Percentiles rank a stretch among this genome's conserved stretches.
phyloP scores from a whole-genome alignment of 35 echinoderm and acorn worm genomes.

The Amphiura filiformis region DNA sequence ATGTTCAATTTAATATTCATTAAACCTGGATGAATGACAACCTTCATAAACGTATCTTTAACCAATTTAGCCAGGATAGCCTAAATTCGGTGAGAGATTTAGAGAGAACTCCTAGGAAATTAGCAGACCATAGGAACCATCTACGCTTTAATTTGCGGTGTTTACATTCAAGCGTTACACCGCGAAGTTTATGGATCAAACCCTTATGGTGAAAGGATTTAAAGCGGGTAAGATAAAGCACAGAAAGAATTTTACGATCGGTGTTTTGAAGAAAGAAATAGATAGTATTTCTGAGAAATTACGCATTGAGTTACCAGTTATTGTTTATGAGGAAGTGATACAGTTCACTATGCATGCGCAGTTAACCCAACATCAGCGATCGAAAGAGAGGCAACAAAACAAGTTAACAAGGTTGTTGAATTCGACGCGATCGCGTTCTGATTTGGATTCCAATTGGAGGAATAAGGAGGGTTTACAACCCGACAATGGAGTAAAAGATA shows the following conservation, averaged over 20 bases:
- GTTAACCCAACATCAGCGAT: slow-evolving; percentile 25
- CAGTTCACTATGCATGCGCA: slow-evolving; percentile 21
- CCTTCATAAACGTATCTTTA: too few relatives aligned
- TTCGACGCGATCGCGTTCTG: background rate
- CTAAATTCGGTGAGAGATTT: background rate
- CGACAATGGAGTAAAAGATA: background rate
- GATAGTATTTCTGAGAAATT: background rate
- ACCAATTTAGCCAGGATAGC: too few relatives aligned
- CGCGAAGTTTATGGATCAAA: slow-evolving; percentile 8
- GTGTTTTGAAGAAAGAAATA: slow-evolving; percentile 13
- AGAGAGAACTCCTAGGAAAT: slow-evolving; percentile 13
- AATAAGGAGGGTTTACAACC: background rate
- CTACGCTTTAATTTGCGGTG: slow-evolving; percentile 8
- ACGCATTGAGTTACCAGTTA: background rate
- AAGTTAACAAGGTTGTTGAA: slow-evolving; percentile 19
- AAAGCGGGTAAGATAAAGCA: too few relatives aligned
- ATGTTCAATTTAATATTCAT: too few relatives aligned
- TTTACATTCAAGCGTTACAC: slow-evolving; percentile 12
- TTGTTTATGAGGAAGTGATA: background rate
- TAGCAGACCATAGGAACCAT: slow-evolving; percentile 10
- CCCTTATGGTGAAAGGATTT: background rate
- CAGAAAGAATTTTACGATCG: slow-evolving; percentile 21
- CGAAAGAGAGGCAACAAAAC: slow-evolving; percentile 36
- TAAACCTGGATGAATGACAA: too few relatives aligned
- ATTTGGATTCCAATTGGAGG: slow-evolving; percentile 18